Evolutionary conservation across 1,140 invertebrate species (phyloP).

Genomic region (Ditylenchus dipsaci): DNA sequence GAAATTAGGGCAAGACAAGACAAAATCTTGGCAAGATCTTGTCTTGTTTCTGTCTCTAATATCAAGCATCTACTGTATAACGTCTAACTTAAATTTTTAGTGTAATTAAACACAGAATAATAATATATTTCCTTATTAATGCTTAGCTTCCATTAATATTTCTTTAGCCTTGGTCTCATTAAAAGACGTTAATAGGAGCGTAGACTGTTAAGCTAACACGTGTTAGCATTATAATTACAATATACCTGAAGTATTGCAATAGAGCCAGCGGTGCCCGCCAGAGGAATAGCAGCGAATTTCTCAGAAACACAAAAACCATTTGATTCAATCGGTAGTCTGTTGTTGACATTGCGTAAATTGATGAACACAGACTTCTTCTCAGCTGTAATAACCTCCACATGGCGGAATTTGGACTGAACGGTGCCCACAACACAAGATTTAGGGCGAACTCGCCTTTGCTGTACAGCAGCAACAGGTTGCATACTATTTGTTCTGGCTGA

Average conservation of each 20-base stretch:
- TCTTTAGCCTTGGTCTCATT: too few species aligned
- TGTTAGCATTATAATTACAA: not conserved
- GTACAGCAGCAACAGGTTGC: not conserved
- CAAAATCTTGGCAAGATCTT: too few species aligned
- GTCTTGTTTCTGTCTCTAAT: too few species aligned
- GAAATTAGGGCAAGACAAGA: too few species aligned
- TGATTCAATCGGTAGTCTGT: constrained; percentile 59
- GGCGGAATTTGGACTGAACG: constrained; percentile 19
- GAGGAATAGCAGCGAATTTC: constrained; percentile 59
- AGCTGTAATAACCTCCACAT: not conserved
- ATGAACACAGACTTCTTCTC: constrained; percentile 32
- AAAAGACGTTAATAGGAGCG: too few species aligned
- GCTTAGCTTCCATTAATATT: too few species aligned
- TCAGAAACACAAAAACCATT: constrained; percentile 59
- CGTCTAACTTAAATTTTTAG: too few species aligned
- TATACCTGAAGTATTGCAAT: constrained; percentile 59
- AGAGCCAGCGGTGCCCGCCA: constrained; percentile 59
- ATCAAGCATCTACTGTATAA: too few species aligned
- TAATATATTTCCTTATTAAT: too few species aligned
- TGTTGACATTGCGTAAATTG: constrained; percentile 59
- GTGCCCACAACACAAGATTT: not conserved
- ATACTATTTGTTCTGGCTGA: too few species aligned
- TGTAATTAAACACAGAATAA: too few species aligned
- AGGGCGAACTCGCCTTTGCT: not conserved
- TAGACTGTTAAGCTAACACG: too few species aligned